Evolutionary conservation across 2,888 invertebrate species (phyloP).

Genomic region (Apantesis nais): DNA sequence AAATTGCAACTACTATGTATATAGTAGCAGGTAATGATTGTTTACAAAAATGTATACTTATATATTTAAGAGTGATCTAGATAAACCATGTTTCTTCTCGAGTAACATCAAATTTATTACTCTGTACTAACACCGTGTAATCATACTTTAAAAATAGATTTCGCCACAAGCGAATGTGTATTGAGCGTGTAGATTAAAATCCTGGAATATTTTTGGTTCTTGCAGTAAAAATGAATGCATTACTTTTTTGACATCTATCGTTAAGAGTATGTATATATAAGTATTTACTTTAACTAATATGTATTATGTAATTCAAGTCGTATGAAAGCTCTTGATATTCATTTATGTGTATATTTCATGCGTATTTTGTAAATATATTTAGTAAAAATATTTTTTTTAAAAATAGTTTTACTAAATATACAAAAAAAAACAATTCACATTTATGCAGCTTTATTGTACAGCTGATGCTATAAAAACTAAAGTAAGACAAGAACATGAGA

Average conservation of each 20-base stretch:
- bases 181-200: not conserved
- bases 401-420: not conserved
- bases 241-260: not conserved
- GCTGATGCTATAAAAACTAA: not conserved
- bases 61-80: not conserved
- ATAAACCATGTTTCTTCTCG: not conserved
- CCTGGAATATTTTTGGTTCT: not conserved
- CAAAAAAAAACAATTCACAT: not conserved
- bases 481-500: not conserved
- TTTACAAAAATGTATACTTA: not conserved
- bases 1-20: no score
- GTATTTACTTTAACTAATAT: not conserved
- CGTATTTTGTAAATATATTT: no score
- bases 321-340: not conserved
- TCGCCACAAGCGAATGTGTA: not conserved
- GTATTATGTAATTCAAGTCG: not conserved
- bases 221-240: not conserved
- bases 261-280: not conserved
- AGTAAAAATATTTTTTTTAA: not conserved
- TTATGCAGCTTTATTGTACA: no score
- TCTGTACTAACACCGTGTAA: not conserved
- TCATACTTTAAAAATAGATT: constrained; percentile 10
- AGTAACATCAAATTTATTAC: not conserved
- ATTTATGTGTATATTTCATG: not conserved
- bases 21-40: no score